A percentile compares a stretch with the other conserved stretches of the same genome.
Conservation (phyloP, 2,797 vertebrate species). For the Benthosema pterotum region DNA sequence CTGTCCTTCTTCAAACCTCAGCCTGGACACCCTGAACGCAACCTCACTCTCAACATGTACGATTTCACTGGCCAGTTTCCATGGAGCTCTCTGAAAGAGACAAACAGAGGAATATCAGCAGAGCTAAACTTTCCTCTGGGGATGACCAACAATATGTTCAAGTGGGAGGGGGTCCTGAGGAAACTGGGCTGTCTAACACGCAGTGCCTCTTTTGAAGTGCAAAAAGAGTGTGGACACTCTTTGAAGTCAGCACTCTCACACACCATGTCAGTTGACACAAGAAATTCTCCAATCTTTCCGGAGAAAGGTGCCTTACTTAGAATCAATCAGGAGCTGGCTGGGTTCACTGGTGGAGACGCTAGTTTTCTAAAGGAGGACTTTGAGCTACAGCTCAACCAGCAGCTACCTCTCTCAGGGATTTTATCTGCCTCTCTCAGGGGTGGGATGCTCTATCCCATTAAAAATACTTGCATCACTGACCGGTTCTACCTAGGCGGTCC, state of each 20-base stretch:
- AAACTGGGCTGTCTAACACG: slow-evolving; percentile 93
- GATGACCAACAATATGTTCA: slow-evolving; percentile 88
- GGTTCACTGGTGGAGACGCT: slow-evolving; percentile 92
- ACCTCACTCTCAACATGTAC: slow-evolving; percentile 90
- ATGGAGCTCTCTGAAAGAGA: slow-evolving; percentile 97
- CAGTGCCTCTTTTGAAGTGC: slow-evolving; percentile 93
- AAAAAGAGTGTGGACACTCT: slow-evolving; percentile 94
- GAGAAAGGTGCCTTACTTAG: slow-evolving; percentile 90
- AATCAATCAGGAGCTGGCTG: slow-evolving; percentile 95
- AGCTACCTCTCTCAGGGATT: slow-evolving; percentile 84
- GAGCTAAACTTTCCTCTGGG: slow-evolving; percentile 92
- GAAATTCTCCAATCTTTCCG: slow-evolving; percentile 93
- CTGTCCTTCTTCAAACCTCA: slow-evolving; percentile 96
- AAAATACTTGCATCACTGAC: slow-evolving; percentile 90
- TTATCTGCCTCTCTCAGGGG: slow-evolving; percentile 93
- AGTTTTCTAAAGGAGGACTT: slow-evolving; percentile 94
- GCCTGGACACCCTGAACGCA: slow-evolving; percentile 91
- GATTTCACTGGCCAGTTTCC: slow-evolving; percentile 98
- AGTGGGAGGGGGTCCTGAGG: slow-evolving; percentile 98
- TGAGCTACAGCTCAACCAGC: slow-evolving; percentile 91
- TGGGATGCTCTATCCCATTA: slow-evolving; percentile 88
- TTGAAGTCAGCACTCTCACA: slow-evolving; percentile 94
- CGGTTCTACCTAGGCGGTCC: slow-evolving; percentile 97
- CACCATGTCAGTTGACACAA: slow-evolving; percentile 89
- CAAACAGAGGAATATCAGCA: slow-evolving; percentile 89